These are phyloP conservation scores for Acanthis flammea DNA, from an alignment of 2,797 vertebrate species.

Conservation along the genomic window DNA sequence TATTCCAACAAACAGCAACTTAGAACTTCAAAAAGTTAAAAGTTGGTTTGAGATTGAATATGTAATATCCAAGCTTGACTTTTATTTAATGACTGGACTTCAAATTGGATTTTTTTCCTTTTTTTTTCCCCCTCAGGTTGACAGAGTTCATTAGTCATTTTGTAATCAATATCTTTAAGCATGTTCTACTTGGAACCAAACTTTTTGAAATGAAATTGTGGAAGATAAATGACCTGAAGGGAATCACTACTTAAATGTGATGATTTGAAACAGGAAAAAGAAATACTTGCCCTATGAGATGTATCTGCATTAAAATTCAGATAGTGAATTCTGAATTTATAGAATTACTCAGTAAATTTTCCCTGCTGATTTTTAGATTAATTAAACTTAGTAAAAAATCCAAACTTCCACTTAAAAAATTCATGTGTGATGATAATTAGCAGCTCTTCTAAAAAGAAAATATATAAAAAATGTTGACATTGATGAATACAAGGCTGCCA, in stretches of 20 bases:
- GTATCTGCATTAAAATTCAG: not conserved
- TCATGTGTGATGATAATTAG: not conserved
- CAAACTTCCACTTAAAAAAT: not conserved
- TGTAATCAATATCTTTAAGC: conserved; percentile 2
- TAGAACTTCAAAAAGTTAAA: not conserved
- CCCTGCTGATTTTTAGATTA: conserved; percentile 7
- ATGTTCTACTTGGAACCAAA: not conserved
- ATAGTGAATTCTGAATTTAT: not conserved
- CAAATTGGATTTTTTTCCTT: not conserved
- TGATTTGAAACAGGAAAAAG: not conserved
- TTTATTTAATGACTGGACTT: not conserved
- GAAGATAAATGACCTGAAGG: not conserved
- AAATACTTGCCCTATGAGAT: not conserved
- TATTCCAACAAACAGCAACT: not conserved
- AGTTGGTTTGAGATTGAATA: not conserved
- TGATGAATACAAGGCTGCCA: not conserved
- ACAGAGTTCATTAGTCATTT: conserved; percentile 11
- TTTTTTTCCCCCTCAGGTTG: rapidly evolving
- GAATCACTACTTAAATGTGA: not conserved
- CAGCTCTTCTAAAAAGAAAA: not conserved
- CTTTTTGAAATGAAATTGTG: not conserved
- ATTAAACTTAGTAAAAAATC: not conserved
- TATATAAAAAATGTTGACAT: not conserved
- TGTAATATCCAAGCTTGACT: not conserved
- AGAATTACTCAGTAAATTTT: not conserved